phyloP scores from a whole-genome alignment of 2,797 vertebrate species.

The Parauchenoglanis ngamensis region DNA sequence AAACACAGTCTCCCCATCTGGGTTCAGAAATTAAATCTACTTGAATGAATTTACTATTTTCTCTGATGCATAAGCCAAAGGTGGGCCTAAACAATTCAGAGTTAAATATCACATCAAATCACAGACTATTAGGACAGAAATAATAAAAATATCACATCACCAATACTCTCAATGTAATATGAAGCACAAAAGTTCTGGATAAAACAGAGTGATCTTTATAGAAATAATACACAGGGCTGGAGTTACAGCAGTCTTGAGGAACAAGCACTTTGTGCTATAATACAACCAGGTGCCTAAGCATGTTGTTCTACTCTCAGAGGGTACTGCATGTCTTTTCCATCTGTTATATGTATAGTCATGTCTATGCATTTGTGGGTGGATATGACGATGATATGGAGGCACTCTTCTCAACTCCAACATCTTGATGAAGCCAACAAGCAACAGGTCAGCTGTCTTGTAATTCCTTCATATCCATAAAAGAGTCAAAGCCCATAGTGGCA shows the following conservation, averaged over 20 bases:
- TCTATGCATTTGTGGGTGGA: slow-evolving; percentile 18
- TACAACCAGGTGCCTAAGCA: slow-evolving; percentile 36
- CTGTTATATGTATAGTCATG: not conserved
- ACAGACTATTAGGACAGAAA: slow-evolving; percentile 33
- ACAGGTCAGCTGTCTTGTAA: slow-evolving; percentile 35
- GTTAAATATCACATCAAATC: slow-evolving; percentile 40
- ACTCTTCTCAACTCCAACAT: slow-evolving; percentile 55
- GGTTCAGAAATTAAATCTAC: not conserved
- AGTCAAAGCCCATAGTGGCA: slow-evolving; percentile 22
- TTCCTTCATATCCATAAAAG: slow-evolving; percentile 26
- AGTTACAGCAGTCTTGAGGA: slow-evolving; percentile 5
- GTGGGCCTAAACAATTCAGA: slow-evolving; percentile 19
- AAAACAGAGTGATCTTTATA: slow-evolving; percentile 25
- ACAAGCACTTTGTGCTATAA: slow-evolving; percentile 15
- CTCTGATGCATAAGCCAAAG: not conserved
- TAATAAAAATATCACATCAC: slow-evolving; percentile 13
- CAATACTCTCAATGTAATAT: slow-evolving; percentile 39
- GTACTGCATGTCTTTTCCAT: not conserved
- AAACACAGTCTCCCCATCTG: not conserved
- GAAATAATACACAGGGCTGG: slow-evolving; percentile 29
- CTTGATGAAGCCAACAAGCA: slow-evolving; percentile 39
- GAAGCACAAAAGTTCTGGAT: slow-evolving; percentile 24
- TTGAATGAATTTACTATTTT: not conserved
- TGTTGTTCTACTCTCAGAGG: slow-evolving; percentile 6
- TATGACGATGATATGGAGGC: slow-evolving; percentile 57